phyloP scores from a whole-genome alignment of 2,113 vertebrate species.

The Chamaea fasciata region DNA sequence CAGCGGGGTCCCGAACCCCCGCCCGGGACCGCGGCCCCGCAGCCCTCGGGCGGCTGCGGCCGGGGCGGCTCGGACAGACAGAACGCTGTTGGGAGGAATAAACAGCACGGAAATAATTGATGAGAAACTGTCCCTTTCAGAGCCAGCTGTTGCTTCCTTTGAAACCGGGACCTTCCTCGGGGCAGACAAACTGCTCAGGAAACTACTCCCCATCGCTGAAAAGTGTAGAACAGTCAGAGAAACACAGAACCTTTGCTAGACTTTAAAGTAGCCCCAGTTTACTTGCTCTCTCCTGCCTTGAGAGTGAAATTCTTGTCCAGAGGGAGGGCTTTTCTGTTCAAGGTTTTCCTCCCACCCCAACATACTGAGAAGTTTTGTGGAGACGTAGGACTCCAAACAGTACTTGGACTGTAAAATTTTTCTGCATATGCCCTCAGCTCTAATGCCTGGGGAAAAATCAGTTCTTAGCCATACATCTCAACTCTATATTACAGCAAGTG shows the following conservation, averaged over 20 bases:
- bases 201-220: not conserved
- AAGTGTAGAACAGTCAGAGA: not conserved
- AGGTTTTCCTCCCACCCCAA: not conserved
- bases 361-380: not conserved
- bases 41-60: accelerated
- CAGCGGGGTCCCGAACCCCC: not conserved
- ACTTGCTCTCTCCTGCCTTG: not conserved
- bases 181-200: not conserved
- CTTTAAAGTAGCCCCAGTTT: not conserved
- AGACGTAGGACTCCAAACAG: not conserved
- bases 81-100: accelerated
- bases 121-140: not conserved
- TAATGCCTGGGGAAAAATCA: not conserved
- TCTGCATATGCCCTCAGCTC: not conserved
- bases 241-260: not conserved
- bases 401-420: not conserved
- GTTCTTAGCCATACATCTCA: not conserved
- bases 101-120: not conserved
- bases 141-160: not conserved
- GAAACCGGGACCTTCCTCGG: not conserved
- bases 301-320: not conserved
- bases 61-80: no score
- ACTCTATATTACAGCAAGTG: not conserved
- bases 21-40: not conserved
- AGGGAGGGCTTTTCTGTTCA: not conserved